Evolutionary conservation across 2,113 vertebrate genomes (phyloP).

Genomic region (Petroica traversi): DNA sequence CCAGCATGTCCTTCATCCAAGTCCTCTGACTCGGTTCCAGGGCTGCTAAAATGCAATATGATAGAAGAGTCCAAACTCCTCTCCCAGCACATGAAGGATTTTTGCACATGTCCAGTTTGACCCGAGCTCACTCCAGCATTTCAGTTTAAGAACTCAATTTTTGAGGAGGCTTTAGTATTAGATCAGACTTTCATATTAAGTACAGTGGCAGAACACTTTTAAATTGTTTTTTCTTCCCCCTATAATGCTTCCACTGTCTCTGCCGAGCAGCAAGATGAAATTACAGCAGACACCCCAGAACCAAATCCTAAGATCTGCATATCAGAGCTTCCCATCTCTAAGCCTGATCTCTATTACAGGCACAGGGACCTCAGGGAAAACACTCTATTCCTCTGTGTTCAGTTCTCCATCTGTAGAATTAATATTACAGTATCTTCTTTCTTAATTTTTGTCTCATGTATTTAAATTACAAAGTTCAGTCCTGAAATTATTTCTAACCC

Average conservation of each 20-base stretch:
- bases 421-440: background rate
- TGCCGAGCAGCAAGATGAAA: background rate
- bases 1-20: accelerated
- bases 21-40: too few relatives aligned
- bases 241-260: accelerated
- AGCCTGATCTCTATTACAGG: background rate
- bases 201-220: background rate
- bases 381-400: background rate
- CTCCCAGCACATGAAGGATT: background rate
- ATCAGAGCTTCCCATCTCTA: background rate
- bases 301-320: background rate
- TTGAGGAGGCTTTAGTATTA: background rate
- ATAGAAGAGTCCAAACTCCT: background rate
- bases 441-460: background rate
- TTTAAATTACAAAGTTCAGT: background rate
- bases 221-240: background rate
- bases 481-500: background rate
- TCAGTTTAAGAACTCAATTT: background rate
- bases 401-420: background rate
- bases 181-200: background rate
- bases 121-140: background rate
- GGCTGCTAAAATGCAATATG: background rate
- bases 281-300: background rate
- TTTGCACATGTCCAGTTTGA: background rate
- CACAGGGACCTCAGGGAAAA: background rate